phyloP scores from a whole-genome alignment of 2,797 vertebrate genomes.

The Botia kubotai region DNA sequence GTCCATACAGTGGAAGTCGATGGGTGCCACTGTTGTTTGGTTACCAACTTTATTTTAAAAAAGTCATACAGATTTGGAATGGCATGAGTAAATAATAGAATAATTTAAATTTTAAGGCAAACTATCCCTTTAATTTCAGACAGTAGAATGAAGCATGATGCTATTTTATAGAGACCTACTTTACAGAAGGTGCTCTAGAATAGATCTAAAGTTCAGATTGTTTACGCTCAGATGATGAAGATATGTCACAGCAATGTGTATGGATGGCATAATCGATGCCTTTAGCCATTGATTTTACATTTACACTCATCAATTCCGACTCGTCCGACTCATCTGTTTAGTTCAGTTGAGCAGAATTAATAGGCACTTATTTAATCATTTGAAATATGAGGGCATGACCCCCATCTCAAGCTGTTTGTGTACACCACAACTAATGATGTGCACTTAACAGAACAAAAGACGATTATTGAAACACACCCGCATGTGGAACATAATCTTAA shows the following conservation, averaged over 20 bases:
- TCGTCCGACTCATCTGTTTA: neutral
- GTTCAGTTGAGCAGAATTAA: neutral
- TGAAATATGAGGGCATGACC: constrained; percentile 14
- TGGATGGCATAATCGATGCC: neutral
- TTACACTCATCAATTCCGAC: neutral
- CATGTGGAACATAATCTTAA: too few species aligned
- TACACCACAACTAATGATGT: neutral
- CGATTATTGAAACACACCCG: neutral
- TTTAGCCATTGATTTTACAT: neutral
- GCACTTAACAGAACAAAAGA: neutral
- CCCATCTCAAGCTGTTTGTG: neutral
- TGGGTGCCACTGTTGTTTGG: too few species aligned
- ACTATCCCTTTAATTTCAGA: neutral
- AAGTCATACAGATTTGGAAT: too few species aligned
- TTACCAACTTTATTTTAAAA: too few species aligned
- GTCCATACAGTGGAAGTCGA: too few species aligned
- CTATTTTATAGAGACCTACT: neutral
- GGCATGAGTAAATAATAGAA: too few species aligned
- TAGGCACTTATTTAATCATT: neutral
- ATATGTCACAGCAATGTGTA: constrained; percentile 2
- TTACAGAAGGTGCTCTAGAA: neutral
- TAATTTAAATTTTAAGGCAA: too few species aligned
- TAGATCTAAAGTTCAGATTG: neutral
- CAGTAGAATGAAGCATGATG: neutral
- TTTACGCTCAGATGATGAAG: neutral